Percentiles rank a stretch among this genome's conserved stretches.
phyloP scores from a whole-genome alignment of 2,113 vertebrate species.

The Clinocottus analis region DNA sequence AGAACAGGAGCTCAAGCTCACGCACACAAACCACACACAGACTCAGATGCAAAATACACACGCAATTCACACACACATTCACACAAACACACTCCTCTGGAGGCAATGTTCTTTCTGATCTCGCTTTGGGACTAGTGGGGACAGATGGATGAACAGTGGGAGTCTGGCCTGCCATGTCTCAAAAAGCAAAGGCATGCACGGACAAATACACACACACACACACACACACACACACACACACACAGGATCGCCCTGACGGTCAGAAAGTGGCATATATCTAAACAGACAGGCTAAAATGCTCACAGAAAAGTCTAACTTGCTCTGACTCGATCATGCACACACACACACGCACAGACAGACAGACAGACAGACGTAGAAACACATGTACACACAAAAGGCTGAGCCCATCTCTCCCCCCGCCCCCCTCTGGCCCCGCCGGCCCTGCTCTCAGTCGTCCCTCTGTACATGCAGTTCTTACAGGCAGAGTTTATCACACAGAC shows the following conservation, averaged over 20 bases:
- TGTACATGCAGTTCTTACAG: neutral
- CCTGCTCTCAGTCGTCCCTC: neutral
- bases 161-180: constrained; percentile 67
- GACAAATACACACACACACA: constrained; percentile 55
- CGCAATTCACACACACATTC: constrained; percentile 32
- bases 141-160: constrained; percentile 82
- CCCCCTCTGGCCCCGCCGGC: no score
- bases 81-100: constrained; percentile 44
- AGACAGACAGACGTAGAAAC: no score
- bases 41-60: constrained; percentile 46
- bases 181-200: constrained; percentile 55
- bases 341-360: constrained; percentile 34
- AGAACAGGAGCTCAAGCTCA: constrained; percentile 62
- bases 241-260: no score
- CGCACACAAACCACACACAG: constrained; percentile 52
- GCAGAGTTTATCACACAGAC: constrained; percentile 15
- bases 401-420: constrained; percentile 16
- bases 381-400: no score
- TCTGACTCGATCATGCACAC: no score
- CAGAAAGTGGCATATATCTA: no score
- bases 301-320: no score
- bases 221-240: constrained; percentile 40
- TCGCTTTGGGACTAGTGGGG: constrained; percentile 70
- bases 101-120: constrained; percentile 75
- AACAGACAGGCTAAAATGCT: no score